Percentiles rank a stretch among this genome's conserved stretches.
These are phyloP conservation scores for Nyctibius bracteatus DNA, from an alignment of 2,113 vertebrate species.

Conservation along the genomic window DNA sequence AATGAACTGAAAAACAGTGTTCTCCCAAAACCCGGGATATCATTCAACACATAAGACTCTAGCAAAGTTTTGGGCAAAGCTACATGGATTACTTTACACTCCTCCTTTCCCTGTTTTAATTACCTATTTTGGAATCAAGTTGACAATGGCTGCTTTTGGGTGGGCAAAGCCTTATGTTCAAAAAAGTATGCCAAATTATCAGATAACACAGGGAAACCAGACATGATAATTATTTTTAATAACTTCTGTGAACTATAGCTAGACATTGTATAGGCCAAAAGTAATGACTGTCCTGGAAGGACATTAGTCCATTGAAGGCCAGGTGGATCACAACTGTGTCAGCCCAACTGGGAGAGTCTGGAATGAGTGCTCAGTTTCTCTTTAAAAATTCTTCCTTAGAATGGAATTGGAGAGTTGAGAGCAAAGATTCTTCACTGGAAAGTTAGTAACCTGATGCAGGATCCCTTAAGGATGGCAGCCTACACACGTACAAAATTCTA, in stretches of 20 bases:
- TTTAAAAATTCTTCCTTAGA: not conserved
- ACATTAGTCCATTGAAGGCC: not conserved
- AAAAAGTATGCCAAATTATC: not conserved
- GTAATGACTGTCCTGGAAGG: not conserved
- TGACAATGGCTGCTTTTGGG: not conserved
- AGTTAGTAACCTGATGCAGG: not conserved
- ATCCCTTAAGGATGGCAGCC: not conserved
- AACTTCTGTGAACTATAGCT: not conserved
- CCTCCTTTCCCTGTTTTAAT: not conserved
- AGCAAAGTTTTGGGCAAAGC: not conserved
- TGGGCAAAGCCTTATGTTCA: not conserved
- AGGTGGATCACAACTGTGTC: not conserved
- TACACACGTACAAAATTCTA: not conserved
- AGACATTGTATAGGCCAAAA: not conserved
- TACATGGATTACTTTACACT: not conserved
- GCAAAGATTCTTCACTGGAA: not conserved
- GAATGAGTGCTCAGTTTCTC: not conserved
- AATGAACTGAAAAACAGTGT: not conserved
- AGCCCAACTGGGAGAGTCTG: not conserved
- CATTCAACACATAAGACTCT: not conserved
- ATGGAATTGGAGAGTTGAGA: not conserved
- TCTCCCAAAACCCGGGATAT: not conserved
- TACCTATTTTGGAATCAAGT: not conserved
- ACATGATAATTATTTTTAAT: not conserved
- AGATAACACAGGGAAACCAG: not conserved